Percentiles rank a stretch among this genome's conserved stretches.
Conservation (phyloP, 2,797 vertebrate species). For the Sebastes cheni region DNA sequence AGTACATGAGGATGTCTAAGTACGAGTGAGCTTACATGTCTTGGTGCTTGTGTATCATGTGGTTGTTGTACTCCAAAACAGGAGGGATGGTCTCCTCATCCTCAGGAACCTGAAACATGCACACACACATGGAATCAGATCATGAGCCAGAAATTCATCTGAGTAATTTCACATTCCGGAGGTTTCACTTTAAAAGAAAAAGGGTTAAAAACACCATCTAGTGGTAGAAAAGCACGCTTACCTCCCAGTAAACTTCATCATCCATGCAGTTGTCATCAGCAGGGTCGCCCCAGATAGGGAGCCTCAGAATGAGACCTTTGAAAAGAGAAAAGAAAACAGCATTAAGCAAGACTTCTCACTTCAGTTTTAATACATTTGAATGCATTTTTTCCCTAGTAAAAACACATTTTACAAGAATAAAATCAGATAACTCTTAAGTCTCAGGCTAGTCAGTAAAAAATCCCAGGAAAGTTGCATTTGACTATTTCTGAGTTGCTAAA, state of each 20-base stretch:
- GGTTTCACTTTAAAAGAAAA: neutral
- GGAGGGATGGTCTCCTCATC: constrained; percentile 84
- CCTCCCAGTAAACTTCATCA: constrained; percentile 95
- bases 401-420: neutral
- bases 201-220: constrained; percentile 30
- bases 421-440: neutral
- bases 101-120: constrained; percentile 84
- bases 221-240: constrained; percentile 66
- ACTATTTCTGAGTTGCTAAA: neutral
- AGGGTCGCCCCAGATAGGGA: constrained; percentile 92
- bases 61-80: constrained; percentile 83
- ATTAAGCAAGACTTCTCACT: neutral
- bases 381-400: neutral
- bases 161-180: neutral
- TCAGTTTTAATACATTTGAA: neutral
- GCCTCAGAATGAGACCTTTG: constrained; percentile 88
- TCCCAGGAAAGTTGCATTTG: no score
- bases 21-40: constrained; percentile 67
- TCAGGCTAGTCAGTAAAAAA: neutral
- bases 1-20: neutral
- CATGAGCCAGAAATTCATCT: neutral
- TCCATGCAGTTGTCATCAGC: constrained; percentile 93
- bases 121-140: neutral
- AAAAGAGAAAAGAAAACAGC: neutral
- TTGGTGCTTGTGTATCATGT: constrained; percentile 71